Conservation (phyloP, 2,888 invertebrate genomes). For the Balanococcus diminutus region DNA sequence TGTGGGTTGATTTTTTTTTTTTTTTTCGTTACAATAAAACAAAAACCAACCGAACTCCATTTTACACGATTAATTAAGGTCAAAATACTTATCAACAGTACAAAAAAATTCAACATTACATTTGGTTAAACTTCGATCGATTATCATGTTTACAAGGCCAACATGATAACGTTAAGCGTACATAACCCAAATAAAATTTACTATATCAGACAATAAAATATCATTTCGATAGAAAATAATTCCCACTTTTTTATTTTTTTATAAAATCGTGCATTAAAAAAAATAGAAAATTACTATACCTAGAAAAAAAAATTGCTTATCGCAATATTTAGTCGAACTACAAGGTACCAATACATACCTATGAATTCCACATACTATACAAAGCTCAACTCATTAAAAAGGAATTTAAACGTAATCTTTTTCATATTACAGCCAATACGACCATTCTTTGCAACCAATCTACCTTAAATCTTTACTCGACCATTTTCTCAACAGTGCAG, state of each 20-base stretch:
- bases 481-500: neutral
- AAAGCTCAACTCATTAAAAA: neutral
- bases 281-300: neutral
- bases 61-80: neutral
- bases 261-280: neutral
- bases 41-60: neutral
- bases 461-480: neutral
- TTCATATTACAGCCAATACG: neutral
- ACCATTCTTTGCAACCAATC: neutral
- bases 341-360: too few species aligned
- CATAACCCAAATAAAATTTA: conserved; percentile 33
- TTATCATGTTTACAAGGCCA: conserved; percentile 37
- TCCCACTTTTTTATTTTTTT: too few species aligned
- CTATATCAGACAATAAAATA: neutral
- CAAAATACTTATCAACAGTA: conserved; percentile 1
- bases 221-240: neutral
- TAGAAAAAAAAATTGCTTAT: neutral
- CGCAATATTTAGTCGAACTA: neutral
- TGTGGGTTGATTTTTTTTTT: neutral
- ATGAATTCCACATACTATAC: neutral
- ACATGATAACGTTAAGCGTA: neutral
- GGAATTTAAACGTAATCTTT: neutral
- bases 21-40: neutral
- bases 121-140: conserved; percentile 13
- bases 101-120: conserved; percentile 34